phyloP scores from a whole-genome alignment of 2,888 invertebrate genomes.

The Amphipyra berbera region DNA sequence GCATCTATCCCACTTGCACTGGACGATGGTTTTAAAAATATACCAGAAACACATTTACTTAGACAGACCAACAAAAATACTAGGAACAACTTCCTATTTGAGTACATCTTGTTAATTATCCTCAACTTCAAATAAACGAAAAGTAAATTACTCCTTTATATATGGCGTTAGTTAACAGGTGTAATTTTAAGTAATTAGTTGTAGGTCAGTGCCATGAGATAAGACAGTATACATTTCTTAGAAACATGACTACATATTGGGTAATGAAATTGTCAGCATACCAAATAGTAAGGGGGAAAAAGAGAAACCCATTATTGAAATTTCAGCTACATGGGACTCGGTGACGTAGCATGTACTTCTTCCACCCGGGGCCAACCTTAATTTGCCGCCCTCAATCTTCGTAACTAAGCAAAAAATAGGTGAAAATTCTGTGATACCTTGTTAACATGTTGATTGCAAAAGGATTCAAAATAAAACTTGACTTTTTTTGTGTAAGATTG shows the following conservation, averaged over 20 bases:
- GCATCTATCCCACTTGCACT: constrained; percentile 71
- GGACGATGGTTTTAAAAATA: constrained; percentile 68
- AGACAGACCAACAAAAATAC: constrained; percentile 52
- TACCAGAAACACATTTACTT: constrained; percentile 31
- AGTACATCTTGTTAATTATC: constrained; percentile 65
- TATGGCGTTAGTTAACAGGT: constrained; percentile 18
- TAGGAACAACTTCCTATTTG: constrained; percentile 43
- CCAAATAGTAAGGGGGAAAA: background rate
- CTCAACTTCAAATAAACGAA: constrained; percentile 10
- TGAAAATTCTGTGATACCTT: too few relatives aligned
- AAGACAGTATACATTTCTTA: constrained; percentile 52
- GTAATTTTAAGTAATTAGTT: constrained; percentile 64
- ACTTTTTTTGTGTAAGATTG: too few relatives aligned
- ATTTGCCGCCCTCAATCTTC: too few relatives aligned
- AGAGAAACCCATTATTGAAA: too few relatives aligned
- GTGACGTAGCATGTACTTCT: too few relatives aligned
- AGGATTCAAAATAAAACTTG: too few relatives aligned
- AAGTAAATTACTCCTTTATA: constrained; percentile 30
- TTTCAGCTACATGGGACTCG: too few relatives aligned
- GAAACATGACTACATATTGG: constrained; percentile 23
- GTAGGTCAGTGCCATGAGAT: constrained; percentile 81
- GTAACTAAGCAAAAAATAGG: too few relatives aligned
- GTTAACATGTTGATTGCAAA: too few relatives aligned
- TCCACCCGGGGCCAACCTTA: too few relatives aligned
- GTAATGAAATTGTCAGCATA: constrained; percentile 3